phyloP scores from a whole-genome alignment of 2,113 vertebrate genomes.

The Tretioscincus oriximinensis region DNA sequence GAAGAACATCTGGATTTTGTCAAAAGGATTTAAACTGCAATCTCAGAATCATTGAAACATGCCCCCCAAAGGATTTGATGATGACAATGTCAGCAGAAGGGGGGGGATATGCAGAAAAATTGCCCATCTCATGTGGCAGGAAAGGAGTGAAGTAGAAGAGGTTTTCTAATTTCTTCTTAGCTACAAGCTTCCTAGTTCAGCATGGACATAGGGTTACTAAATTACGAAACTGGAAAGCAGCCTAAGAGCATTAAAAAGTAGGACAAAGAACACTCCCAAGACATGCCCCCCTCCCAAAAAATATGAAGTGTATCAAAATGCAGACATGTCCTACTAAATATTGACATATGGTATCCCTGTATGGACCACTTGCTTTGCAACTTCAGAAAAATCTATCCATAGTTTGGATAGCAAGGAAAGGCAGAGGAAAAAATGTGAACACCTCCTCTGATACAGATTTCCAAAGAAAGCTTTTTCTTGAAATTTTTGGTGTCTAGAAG shows the following conservation, averaged over 20 bases:
- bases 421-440: neutral
- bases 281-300: too few relatives aligned
- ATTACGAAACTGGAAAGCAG: too few relatives aligned
- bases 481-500: too few relatives aligned
- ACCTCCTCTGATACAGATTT: neutral
- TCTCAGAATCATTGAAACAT: neutral
- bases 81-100: neutral
- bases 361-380: neutral
- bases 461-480: neutral
- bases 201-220: too few relatives aligned
- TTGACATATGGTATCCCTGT: neutral
- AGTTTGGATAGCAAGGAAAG: neutral
- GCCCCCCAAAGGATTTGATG: neutral
- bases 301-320: too few relatives aligned
- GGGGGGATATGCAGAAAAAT: neutral
- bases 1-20: conserved; percentile 10
- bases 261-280: too few relatives aligned
- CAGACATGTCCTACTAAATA: too few relatives aligned
- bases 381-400: neutral
- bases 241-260: too few relatives aligned
- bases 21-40: neutral
- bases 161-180: neutral
- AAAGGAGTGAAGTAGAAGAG: neutral
- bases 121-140: neutral
- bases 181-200: neutral